Percentiles rank a stretch among this genome's conserved stretches.
These are phyloP conservation scores for Auanema sp. DNA, from an alignment of 2,888 invertebrate species.

Conservation along the genomic window DNA sequence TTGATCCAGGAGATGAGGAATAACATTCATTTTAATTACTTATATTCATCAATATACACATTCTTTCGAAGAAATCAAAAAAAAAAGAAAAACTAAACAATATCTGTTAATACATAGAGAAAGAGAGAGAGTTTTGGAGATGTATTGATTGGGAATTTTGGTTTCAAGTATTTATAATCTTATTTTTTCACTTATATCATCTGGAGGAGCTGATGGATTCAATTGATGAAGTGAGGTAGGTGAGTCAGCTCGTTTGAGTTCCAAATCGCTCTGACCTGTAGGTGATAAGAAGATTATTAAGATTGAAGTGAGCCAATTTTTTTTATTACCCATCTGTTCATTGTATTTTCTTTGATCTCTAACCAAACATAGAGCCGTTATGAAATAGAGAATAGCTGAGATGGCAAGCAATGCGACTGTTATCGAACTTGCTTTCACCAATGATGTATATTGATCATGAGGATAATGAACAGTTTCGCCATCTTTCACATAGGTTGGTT, in stretches of 20 bases:
- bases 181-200: not conserved
- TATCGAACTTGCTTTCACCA: conserved; percentile 33
- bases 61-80: not conserved
- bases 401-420: conserved; percentile 34
- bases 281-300: not conserved
- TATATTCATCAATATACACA: no score
- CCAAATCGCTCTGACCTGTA: not conserved
- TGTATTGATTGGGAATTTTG: not conserved
- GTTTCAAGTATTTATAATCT: not conserved
- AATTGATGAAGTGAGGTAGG: conserved; percentile 7
- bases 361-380: conserved; percentile 33
- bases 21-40: no score
- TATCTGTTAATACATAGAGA: not conserved
- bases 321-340: conserved; percentile 32
- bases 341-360: conserved; percentile 34
- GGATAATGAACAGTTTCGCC: conserved; percentile 15
- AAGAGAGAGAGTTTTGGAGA: not conserved
- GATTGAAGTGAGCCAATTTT: not conserved
- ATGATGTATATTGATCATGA: conserved; percentile 37
- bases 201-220: not conserved
- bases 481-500: conserved; percentile 1
- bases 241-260: conserved; percentile 5
- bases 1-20: no score
- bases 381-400: conserved; percentile 35
- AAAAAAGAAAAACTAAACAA: not conserved